phyloP scores from a whole-genome alignment of 2,888 invertebrate species.

The Anticlea derivata region DNA sequence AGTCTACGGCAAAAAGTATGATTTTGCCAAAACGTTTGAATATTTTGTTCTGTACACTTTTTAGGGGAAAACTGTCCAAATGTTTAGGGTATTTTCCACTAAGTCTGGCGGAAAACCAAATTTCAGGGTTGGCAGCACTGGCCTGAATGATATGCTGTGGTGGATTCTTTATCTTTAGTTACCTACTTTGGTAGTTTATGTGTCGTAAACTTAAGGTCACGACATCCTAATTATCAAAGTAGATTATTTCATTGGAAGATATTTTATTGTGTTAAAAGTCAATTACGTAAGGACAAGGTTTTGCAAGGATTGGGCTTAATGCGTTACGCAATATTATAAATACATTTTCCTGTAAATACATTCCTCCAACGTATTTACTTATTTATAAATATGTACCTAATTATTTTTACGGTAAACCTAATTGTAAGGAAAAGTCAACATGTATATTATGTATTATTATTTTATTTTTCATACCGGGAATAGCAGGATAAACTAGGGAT shows the following conservation, averaged over 20 bases:
- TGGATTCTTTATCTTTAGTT: slow-evolving; percentile 20
- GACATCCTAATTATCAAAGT: slow-evolving; percentile 8
- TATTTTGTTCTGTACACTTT: too few species aligned
- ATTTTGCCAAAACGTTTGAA: too few species aligned
- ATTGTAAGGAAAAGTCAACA: slow-evolving; percentile 9
- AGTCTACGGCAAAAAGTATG: too few species aligned
- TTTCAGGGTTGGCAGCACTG: too few species aligned
- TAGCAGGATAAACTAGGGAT: slow-evolving; percentile 16
- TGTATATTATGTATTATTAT: slow-evolving; percentile 14
- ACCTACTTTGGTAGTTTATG: slow-evolving; percentile 1
- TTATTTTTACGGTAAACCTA: slow-evolving; percentile 3
- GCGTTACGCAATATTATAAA: background rate
- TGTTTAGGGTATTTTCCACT: too few species aligned
- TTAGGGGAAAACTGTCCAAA: too few species aligned
- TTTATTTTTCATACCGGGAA: slow-evolving; percentile 19
- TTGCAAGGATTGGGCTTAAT: background rate
- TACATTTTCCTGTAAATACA: background rate
- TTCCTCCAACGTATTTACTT: slow-evolving; percentile 3
- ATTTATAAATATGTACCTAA: background rate
- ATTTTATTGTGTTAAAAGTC: background rate
- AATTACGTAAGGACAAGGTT: too few species aligned
- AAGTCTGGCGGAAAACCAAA: too few species aligned
- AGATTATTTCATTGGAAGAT: slow-evolving; percentile 1
- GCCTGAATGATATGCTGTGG: slow-evolving; percentile 42
- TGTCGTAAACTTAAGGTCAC: slow-evolving; percentile 22